These are phyloP conservation scores for Pteronotus mesoamericanus DNA, from an alignment of 2,797 vertebrate species.

Conservation along the genomic window DNA sequence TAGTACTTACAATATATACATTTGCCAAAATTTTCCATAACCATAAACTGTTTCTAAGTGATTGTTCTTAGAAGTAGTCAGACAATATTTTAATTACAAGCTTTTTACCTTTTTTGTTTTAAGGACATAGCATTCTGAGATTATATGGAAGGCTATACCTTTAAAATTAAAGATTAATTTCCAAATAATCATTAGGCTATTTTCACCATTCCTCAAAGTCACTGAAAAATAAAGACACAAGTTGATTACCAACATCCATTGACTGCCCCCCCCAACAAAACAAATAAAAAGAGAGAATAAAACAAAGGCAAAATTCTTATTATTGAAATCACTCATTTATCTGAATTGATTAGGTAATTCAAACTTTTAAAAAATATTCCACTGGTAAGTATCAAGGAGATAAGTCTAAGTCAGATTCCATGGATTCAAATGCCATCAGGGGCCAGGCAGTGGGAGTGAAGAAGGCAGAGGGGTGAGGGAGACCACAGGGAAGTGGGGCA, in stretches of 20 bases:
- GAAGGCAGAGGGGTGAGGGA: background rate
- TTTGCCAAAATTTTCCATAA: background rate
- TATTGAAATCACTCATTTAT: background rate
- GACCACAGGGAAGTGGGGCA: background rate
- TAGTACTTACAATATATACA: background rate
- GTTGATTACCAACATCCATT: background rate
- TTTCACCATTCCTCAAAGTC: background rate
- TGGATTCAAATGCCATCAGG: background rate
- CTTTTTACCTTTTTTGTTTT: background rate
- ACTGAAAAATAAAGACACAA: background rate
- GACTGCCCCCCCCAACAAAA: background rate
- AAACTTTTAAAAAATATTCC: background rate
- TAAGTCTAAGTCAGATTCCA: background rate
- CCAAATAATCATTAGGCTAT: background rate
- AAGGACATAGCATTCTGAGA: background rate
- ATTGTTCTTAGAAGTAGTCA: background rate
- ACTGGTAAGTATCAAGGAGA: background rate
- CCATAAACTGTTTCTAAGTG: background rate
- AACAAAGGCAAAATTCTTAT: conserved; percentile 7
- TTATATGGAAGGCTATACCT: background rate
- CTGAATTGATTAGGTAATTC: background rate
- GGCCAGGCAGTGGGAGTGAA: background rate
- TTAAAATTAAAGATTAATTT: background rate
- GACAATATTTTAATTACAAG: background rate
- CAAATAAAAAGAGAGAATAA: background rate